Evolutionary conservation across 2,113 vertebrate species (phyloP).

Genomic region (Scolopax mira): DNA sequence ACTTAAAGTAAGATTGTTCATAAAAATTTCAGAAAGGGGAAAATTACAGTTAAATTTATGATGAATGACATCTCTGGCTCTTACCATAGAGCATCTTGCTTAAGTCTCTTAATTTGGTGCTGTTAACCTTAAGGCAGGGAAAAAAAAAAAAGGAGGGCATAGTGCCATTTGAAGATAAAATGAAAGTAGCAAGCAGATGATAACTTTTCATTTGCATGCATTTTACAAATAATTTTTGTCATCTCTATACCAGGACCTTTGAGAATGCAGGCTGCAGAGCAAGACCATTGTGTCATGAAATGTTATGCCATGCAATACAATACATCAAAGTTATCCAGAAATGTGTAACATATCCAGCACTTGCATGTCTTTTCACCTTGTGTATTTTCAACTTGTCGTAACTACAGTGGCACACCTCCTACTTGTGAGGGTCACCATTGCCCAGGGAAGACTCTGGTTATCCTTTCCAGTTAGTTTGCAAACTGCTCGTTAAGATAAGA

Average conservation of each 20-base stretch:
- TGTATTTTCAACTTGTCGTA: not conserved
- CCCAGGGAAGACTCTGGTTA: not conserved
- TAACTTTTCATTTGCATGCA: constrained; percentile 5
- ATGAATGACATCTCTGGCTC: not conserved
- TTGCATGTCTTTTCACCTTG: not conserved
- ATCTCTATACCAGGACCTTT: not conserved
- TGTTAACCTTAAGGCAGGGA: constrained; percentile 13
- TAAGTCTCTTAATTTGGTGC: not conserved
- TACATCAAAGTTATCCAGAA: not conserved
- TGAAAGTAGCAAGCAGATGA: constrained; percentile 19
- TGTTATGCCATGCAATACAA: not conserved
- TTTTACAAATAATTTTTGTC: constrained; percentile 12
- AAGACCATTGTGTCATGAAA: not conserved
- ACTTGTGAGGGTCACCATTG: not conserved
- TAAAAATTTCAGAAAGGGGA: not conserved
- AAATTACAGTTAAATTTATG: not conserved
- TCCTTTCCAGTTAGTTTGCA: not conserved
- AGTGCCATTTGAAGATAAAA: constrained; percentile 4
- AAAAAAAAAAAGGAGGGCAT: not conserved
- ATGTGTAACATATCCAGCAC: not conserved
- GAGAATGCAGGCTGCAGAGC: not conserved
- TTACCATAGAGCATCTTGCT: not conserved
- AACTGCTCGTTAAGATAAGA: not conserved
- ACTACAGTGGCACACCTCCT: not conserved
- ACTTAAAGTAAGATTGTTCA: not conserved